Base-by-base conservation (phyloP, 2,797 vertebrate genomes). In the Furcifer pardalis region DNA sequence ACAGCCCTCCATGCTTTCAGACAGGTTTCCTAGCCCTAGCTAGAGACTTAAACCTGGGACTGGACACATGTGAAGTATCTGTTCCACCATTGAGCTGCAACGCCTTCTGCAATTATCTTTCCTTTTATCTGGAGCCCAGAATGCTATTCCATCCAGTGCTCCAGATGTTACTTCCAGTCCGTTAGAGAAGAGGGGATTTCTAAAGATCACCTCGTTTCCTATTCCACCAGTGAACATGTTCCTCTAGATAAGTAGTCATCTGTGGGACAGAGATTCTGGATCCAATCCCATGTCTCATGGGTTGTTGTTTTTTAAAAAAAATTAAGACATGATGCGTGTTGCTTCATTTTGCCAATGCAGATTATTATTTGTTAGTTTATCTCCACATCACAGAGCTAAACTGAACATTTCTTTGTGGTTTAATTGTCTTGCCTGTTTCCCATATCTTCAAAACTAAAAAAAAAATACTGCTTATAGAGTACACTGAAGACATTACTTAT, bases 401-500 rank as follows among this genome's bases (percentile, higher is more conserved):
- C 42, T 93, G 66, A 90, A 79, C 86, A 59, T 87, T 87, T 62
- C 15, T 13, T 9, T 73, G 59, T 72, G 10, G 79, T 81, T 71
- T 77, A 19, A 72, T 88, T 56, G 85, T 60, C 82, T 82, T 79
- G 32, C 88, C 85, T 74, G 77, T 8, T 73, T 73, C 27, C 37
- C 23, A 46, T 80, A 60, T 17, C n/a, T 5, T 62, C 77, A 52
- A 5, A 49, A 59, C 49, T 69, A 23, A 27, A 62, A 62, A n/a
- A 81, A 27, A 40, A 7, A 19, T 37, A 72, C 49, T 42, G n/a
- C 21, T 13, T 63, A 52, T 9, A 65, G 89, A 17, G 68, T 12
- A 86, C 35, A 80, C 63, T 74, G 25, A 59, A 86, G 76, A 75
- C 82, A 74, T 75, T 82, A 7, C 3, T 91, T 86, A 84, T 89